Conservation (phyloP, 2,888 invertebrate genomes). For the Napeogenes inachia region DNA sequence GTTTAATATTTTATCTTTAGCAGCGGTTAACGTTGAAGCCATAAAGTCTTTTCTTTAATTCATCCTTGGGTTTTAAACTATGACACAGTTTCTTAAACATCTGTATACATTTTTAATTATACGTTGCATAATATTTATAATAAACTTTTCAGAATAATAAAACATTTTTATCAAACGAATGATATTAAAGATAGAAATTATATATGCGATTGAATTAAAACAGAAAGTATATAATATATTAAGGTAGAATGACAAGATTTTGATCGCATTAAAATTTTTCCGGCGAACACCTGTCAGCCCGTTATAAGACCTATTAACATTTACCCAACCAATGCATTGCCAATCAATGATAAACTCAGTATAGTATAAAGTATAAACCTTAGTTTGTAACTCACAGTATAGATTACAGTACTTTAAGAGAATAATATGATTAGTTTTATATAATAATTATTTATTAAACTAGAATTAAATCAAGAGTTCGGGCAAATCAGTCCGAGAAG, state of each 20-base stretch:
- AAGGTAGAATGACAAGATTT: constrained; percentile 33
- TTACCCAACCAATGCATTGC: constrained; percentile 25
- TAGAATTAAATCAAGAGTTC: too few species aligned
- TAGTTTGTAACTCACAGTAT: too few species aligned
- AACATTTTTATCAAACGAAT: constrained; percentile 7
- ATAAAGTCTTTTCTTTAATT: constrained; percentile 2
- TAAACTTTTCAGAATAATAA: not conserved
- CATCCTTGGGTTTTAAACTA: not conserved
- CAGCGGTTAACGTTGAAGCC: constrained; percentile 6
- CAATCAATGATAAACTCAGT: constrained; percentile 11
- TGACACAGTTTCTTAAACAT: not conserved
- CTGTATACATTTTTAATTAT: too few species aligned
- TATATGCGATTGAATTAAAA: constrained; percentile 31
- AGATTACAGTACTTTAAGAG: not conserved
- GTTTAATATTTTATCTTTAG: constrained; percentile 26
- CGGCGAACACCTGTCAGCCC: constrained; percentile 33
- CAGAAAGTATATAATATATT: constrained; percentile 21
- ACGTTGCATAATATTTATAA: not conserved
- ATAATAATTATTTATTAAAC: not conserved
- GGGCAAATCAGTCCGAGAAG: too few species aligned
- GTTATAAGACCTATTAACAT: constrained; percentile 35
- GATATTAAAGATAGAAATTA: constrained; percentile 11
- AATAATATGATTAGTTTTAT: not conserved
- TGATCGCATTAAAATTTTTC: constrained; percentile 33
- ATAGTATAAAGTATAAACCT: not conserved